A percentile compares a stretch with the other conserved stretches of the same genome.
Conservation (phyloP, 2,888 invertebrate genomes). For the Pristionchus exspectatus region DNA sequence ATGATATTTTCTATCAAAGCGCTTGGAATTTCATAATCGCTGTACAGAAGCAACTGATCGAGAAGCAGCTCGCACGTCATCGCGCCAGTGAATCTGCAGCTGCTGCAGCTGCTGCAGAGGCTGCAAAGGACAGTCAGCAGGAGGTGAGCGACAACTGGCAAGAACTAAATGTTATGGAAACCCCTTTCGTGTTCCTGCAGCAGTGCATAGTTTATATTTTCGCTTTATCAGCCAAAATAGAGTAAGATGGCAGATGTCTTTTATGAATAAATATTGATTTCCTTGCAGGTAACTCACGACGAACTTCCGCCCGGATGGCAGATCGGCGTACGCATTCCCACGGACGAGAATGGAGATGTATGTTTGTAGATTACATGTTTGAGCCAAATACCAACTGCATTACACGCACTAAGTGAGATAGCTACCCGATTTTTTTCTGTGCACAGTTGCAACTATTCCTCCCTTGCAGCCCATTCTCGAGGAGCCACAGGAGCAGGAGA, state of each 20-base stretch:
- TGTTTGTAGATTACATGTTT: background rate
- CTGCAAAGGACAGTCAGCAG: constrained; percentile 25
- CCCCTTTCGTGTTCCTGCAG: too few species aligned
- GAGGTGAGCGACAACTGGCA: background rate
- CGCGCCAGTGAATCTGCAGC: background rate
- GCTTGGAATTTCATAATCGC: background rate
- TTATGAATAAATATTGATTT: too few species aligned
- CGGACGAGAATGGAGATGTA: background rate
- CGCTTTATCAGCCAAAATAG: too few species aligned
- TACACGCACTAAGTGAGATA: too few species aligned
- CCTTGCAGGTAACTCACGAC: constrained; percentile 6
- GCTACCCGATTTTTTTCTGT: too few species aligned
- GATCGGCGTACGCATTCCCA: constrained; percentile 9
- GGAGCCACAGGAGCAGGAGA: background rate
- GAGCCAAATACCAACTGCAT: background rate
- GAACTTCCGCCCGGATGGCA: constrained; percentile 43
- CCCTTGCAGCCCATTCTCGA: background rate
- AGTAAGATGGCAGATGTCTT: too few species aligned
- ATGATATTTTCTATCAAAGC: too few species aligned
- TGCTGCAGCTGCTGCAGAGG: constrained; percentile 18
- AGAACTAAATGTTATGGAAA: too few species aligned
- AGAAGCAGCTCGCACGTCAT: background rate
- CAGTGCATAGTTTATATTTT: too few species aligned
- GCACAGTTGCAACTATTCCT: background rate
- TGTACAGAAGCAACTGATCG: constrained; percentile 13